These are phyloP conservation scores for Pituophis catenifer DNA, from an alignment of 2,113 vertebrate genomes.

Conservation along the genomic window DNA sequence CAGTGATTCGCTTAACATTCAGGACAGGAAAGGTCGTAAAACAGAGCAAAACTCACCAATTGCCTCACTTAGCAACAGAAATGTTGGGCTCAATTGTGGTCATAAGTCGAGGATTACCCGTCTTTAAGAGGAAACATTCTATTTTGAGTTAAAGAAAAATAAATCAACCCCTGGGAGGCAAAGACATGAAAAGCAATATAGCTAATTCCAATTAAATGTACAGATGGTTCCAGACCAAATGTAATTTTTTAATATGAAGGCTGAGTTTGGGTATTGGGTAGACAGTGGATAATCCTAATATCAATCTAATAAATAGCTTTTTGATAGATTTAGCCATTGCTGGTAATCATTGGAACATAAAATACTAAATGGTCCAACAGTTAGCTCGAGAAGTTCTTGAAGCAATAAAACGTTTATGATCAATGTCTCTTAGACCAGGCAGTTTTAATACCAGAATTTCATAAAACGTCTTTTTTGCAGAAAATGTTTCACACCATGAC, in stretches of 20 bases:
- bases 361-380: not conserved
- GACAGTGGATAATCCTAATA: not conserved
- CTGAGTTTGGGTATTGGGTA: not conserved
- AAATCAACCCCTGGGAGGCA: not conserved
- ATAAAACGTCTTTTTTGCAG: not conserved
- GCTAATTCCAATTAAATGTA: not conserved
- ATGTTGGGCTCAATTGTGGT: not conserved
- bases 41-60: not conserved
- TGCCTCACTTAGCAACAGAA: not conserved
- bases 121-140: not conserved
- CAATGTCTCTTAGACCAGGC: not conserved
- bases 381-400: not conserved
- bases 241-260: not conserved
- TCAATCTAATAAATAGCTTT: not conserved
- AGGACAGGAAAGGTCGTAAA: not conserved
- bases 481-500: not conserved
- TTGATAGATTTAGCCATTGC: not conserved
- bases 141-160: not conserved
- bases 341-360: not conserved
- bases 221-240: not conserved
- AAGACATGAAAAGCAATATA: not conserved
- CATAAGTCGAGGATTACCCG: not conserved
- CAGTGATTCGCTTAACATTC: not conserved
- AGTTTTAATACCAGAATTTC: not conserved
- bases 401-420: not conserved